These are phyloP conservation scores for Notoglanidium macrostoma DNA, from an alignment of 2,797 vertebrate species.

Conservation along the genomic window DNA sequence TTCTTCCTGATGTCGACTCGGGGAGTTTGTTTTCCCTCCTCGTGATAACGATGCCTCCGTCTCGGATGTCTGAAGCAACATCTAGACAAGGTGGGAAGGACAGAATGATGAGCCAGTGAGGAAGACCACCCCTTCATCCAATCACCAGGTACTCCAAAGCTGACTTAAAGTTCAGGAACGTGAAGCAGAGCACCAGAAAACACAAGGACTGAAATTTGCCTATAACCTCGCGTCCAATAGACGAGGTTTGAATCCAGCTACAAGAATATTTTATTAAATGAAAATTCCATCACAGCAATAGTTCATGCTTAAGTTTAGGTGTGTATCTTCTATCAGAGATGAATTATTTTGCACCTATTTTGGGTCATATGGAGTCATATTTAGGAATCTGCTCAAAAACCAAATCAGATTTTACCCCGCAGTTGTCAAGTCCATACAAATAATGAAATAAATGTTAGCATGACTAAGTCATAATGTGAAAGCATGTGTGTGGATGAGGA, in stretches of 20 bases:
- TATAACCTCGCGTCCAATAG: background rate
- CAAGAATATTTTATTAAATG: no score
- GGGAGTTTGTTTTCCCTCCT: background rate
- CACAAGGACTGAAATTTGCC: background rate
- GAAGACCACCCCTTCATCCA: background rate
- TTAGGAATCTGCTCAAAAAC: constrained; percentile 5
- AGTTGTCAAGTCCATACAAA: constrained; percentile 5
- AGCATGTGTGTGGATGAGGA: background rate
- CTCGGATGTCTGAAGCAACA: background rate
- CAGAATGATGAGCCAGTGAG: background rate
- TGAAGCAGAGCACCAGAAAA: background rate
- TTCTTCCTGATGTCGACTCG: no score
- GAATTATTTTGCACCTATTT: background rate
- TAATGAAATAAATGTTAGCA: background rate
- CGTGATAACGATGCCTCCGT: background rate
- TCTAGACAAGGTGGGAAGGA: background rate
- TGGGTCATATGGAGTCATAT: background rate
- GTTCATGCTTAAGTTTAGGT: background rate
- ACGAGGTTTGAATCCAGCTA: no score
- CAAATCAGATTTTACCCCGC: background rate
- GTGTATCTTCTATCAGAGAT: background rate
- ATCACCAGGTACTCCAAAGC: background rate
- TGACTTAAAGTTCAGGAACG: background rate
- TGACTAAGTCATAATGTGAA: background rate
- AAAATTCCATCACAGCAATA: no score